phyloP scores from a whole-genome alignment of 2,113 vertebrate species.

The Cebidichthys violaceus region DNA sequence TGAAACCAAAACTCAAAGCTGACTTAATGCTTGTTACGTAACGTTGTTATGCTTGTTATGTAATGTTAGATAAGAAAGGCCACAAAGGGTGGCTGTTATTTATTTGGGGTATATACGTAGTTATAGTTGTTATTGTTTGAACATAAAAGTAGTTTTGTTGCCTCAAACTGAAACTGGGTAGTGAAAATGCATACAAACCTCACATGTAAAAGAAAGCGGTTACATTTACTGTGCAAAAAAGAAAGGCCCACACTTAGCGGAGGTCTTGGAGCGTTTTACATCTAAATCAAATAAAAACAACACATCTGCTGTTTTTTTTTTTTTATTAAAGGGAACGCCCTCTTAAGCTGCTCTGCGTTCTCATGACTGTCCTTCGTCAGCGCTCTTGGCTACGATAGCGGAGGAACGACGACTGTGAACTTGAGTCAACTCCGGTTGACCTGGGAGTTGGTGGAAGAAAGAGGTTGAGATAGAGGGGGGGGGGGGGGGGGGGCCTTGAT shows the following conservation, averaged over 20 bases:
- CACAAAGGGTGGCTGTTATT: neutral
- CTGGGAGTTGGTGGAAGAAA: constrained; percentile 15
- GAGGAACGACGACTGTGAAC: neutral
- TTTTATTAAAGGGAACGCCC: neutral
- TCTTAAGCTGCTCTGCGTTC: neutral
- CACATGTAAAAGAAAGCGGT: too few relatives aligned
- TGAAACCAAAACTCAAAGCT: too few relatives aligned
- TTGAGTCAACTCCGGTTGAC: constrained; percentile 48
- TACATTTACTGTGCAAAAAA: too few relatives aligned
- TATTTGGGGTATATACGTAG: too few relatives aligned
- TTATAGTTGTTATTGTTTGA: neutral
- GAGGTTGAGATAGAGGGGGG: too few relatives aligned
- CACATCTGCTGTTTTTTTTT: neutral
- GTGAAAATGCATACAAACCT: too few relatives aligned
- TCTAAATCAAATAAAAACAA: constrained; percentile 21
- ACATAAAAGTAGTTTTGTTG: too few relatives aligned
- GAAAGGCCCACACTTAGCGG: neutral
- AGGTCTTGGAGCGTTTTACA: neutral
- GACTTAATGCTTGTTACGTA: too few relatives aligned
- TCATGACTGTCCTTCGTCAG: neutral
- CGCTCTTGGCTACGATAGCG: neutral
- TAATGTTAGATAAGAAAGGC: too few relatives aligned
- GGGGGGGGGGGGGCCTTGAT: neutral
- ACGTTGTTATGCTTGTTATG: too few relatives aligned
- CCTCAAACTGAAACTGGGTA: too few relatives aligned